Percentiles rank a stretch among this genome's conserved stretches.
These are phyloP conservation scores for Amblyopsis hoosieri DNA, from an alignment of 2,797 vertebrate species.

Conservation along the genomic window DNA sequence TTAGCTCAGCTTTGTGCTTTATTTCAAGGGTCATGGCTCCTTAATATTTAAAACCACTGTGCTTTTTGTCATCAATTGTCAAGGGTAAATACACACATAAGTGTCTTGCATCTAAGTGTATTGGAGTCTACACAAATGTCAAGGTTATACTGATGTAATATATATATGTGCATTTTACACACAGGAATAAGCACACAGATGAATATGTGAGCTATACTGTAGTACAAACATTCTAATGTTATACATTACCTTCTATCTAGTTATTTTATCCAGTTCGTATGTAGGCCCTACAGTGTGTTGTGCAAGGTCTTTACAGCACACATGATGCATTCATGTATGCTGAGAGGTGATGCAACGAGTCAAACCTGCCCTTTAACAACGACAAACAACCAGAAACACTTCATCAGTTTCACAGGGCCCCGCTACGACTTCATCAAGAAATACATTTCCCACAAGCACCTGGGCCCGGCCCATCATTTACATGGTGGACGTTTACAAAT, in stretches of 20 bases:
- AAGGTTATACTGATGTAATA: too few relatives aligned
- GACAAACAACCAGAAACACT: slow-evolving; percentile 33
- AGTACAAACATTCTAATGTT: too few relatives aligned
- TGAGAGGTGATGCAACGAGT: slow-evolving; percentile 67
- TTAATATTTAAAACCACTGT: too few relatives aligned
- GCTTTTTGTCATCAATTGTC: too few relatives aligned
- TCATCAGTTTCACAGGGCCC: neutral
- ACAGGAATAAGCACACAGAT: too few relatives aligned
- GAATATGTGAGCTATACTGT: too few relatives aligned
- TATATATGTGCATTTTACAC: too few relatives aligned
- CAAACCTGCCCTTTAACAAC: slow-evolving; percentile 59
- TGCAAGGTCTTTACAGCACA: slow-evolving; percentile 36
- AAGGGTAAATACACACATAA: too few relatives aligned
- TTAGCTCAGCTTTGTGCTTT: too few relatives aligned
- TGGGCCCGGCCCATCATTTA: slow-evolving; percentile 44
- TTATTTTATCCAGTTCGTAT: slow-evolving; percentile 1
- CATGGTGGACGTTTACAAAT: slow-evolving; percentile 58
- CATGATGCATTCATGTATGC: slow-evolving; percentile 25
- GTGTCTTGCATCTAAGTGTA: neutral
- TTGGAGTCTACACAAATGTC: neutral
- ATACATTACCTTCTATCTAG: neutral
- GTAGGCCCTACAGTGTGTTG: slow-evolving; percentile 10
- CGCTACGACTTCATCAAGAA: slow-evolving; percentile 19
- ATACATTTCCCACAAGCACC: slow-evolving; percentile 55
- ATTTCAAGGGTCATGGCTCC: too few relatives aligned